Base-by-base conservation (phyloP, 2,113 vertebrate species). In the Pluvianellus socialis region DNA sequence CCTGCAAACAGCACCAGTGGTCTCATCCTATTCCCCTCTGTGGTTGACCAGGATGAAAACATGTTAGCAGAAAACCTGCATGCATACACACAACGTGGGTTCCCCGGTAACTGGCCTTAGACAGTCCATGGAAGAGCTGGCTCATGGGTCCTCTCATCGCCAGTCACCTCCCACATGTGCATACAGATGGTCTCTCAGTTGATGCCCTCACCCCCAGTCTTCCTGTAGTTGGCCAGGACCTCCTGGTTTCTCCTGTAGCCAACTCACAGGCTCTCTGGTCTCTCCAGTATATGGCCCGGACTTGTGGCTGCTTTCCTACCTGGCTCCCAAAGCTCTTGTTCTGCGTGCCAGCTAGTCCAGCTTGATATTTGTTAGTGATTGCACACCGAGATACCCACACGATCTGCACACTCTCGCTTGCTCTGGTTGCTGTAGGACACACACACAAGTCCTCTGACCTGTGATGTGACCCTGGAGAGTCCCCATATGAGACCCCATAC, bases 151-250 rank as follows among this genome's bases (percentile, higher is more conserved):
- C 8, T 42, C 33, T 62, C 6, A 4, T 26, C 35, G 65, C 7
- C 30, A 18, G 21, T 15, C 30, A 45, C 12, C 45, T 75, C 52
- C 40, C 49, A 56, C 28, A 5, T 33, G 33, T 70, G 5, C 10
- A 2, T 15, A 15, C 22, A 50, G 71, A 17, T 1, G 17, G 10
- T 4, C 8, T 38, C 52, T 68, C n/a, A 2, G 3, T 14, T 67
- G 52, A 9, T 17, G 74, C 28, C 8, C 28, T 79, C n/a, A 44
- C 21, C 7, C 3, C 19, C 22, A 12, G 27, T n/a, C 59, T 82
- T 79, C 10, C 14, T 0, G 0, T 6, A 20, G n/a, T 12, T 59
- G 55, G 16, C 18, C 59, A 65, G 32, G 14, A 59, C 20, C 23
- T 73, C 30, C 66, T 73, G 21, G 8, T 73, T 19, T 67, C 30